These are phyloP conservation scores for Apoderus coryli DNA, from an alignment of 2,888 invertebrate genomes.

Conservation along the genomic window DNA sequence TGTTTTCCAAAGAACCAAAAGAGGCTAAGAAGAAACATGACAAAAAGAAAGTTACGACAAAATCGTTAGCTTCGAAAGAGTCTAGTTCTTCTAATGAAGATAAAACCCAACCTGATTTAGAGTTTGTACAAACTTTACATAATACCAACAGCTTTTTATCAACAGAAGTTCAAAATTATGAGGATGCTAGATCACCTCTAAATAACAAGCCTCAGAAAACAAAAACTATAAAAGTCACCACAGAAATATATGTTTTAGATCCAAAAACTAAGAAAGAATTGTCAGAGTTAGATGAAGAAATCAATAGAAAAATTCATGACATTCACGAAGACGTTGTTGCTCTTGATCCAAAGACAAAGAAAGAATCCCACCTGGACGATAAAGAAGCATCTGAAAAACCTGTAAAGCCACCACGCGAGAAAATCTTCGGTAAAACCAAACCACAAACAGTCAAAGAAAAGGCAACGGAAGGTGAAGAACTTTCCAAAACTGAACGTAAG, in stretches of 20 bases:
- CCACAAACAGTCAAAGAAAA: slow-evolving; percentile 6
- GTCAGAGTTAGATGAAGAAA: slow-evolving; percentile 14
- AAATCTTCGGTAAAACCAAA: slow-evolving; percentile 7
- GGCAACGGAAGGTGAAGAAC: slow-evolving; percentile 4
- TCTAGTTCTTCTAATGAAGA: too few relatives aligned
- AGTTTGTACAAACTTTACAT: too few relatives aligned
- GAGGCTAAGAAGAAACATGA: too few relatives aligned
- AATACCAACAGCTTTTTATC: too few relatives aligned
- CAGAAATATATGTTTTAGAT: slow-evolving; percentile 16
- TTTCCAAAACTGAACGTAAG: slow-evolving; percentile 13
- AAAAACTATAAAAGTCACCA: slow-evolving; percentile 16
- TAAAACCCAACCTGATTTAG: too few relatives aligned
- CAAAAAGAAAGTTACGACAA: too few relatives aligned
- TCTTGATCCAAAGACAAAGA: slow-evolving; percentile 8
- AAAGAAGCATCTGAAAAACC: slow-evolving; percentile 6
- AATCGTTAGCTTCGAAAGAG: too few relatives aligned
- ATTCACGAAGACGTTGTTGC: slow-evolving; percentile 10
- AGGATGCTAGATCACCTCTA: too few relatives aligned
- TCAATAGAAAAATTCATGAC: slow-evolving; percentile 13
- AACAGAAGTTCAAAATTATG: too few relatives aligned
- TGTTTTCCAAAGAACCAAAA: too few relatives aligned
- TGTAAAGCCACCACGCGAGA: not conserved
- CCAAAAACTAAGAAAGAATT: slow-evolving; percentile 13
- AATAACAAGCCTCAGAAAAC: too few relatives aligned
- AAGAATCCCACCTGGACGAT: slow-evolving; percentile 8